A percentile compares a stretch with the other conserved stretches of the same genome.
Conservation (phyloP, 2,113 vertebrate genomes). For the Campylorhamphus procurvoides region DNA sequence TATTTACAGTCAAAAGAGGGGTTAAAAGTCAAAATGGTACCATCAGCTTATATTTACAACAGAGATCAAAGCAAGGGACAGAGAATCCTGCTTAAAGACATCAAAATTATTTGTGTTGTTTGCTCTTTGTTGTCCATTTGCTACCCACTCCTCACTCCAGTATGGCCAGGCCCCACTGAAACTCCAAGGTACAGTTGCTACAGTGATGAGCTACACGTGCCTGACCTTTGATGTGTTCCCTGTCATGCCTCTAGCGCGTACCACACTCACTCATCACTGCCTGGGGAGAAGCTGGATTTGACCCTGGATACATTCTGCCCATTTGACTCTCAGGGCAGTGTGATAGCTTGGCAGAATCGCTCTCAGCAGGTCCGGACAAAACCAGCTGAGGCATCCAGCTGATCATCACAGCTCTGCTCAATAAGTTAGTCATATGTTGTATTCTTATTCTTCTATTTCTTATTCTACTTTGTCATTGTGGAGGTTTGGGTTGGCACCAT, state of each 20-base stretch:
- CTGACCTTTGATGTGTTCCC: neutral
- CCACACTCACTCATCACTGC: fast-evolving
- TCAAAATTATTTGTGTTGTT: neutral
- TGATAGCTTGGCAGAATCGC: neutral
- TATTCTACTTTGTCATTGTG: neutral
- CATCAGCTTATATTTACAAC: neutral
- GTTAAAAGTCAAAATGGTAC: neutral
- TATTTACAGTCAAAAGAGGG: neutral
- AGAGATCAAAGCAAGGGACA: neutral
- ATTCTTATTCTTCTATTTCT: neutral
- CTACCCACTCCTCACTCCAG: neutral
- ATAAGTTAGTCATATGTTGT: neutral
- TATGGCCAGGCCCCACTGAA: neutral
- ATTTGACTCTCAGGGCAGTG: neutral
- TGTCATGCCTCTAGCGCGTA: fast-evolving
- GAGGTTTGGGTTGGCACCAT: no score
- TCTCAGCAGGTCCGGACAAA: neutral
- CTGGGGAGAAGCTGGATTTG: neutral
- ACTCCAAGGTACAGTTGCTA: neutral
- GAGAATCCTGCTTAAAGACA: neutral
- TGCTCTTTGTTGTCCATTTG: neutral
- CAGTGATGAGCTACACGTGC: fast-evolving
- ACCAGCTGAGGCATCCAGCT: neutral
- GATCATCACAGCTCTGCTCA: neutral
- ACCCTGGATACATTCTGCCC: neutral